phyloP scores from a whole-genome alignment of 92 coral and sea anemone species.

The Epizoanthus ramosus region DNA sequence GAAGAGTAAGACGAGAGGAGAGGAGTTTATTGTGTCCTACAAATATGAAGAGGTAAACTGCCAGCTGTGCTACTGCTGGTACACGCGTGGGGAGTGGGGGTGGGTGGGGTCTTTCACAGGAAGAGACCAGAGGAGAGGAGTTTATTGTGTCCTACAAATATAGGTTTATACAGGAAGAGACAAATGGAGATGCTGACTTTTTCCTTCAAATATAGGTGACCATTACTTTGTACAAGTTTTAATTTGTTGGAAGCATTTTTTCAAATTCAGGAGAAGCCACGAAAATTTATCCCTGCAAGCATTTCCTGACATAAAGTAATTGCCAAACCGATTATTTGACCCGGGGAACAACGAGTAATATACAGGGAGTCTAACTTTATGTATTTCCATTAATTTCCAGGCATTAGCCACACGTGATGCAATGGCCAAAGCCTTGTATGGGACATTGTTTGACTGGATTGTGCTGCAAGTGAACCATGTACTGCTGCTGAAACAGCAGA shows the following conservation, averaged over 20 bases:
- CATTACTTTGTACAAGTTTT: too few relatives aligned
- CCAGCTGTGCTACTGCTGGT: not conserved
- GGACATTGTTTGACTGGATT: constrained; percentile 99
- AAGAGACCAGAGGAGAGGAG: constrained; percentile 96
- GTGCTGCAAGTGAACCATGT: constrained; percentile 93
- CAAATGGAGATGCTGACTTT: too few relatives aligned
- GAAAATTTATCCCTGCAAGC: too few relatives aligned
- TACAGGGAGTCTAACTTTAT: too few relatives aligned
- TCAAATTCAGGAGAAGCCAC: too few relatives aligned
- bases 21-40: constrained; percentile 96
- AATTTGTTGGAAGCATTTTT: too few relatives aligned
- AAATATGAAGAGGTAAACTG: constrained; percentile 87
- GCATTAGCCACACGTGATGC: constrained; percentile 96
- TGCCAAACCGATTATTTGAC: too few relatives aligned
- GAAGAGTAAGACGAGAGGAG: constrained; percentile 91
- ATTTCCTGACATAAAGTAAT: too few relatives aligned
- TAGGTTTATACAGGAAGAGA: too few relatives aligned
- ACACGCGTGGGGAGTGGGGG: too few relatives aligned
- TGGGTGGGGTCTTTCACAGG: constrained; percentile 47
- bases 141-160: constrained; percentile 94
- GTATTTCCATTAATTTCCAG: constrained; percentile 39
- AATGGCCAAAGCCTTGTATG: constrained; percentile 98
- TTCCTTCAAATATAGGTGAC: too few relatives aligned
- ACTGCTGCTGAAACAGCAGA: constrained; percentile 71
- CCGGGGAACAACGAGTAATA: too few relatives aligned